Evolutionary conservation across 2,113 vertebrate species (phyloP), one percentile per base, ranked within the genome.

Genomic region (Phylloscopus trochilus): DNA sequence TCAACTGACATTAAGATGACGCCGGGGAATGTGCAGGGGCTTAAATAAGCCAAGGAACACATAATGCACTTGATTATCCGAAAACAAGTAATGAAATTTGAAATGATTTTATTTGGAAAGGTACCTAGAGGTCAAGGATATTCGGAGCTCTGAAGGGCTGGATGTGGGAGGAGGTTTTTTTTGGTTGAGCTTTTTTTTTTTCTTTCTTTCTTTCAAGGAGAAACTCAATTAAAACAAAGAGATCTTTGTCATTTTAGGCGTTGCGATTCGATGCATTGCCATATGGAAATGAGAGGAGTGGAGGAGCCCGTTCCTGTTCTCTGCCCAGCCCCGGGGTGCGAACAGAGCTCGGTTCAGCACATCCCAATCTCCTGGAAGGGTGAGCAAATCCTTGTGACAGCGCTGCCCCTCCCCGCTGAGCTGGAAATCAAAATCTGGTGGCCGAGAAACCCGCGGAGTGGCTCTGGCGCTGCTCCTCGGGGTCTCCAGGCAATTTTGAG

Each of bases 1-100:
- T 79, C 90, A 93, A 22, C 51, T 55, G 82, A 49, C 63, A 87
- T 72, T 43, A 93, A 92, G 92, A 94, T 59, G n/a, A 68, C 79
- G 86, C 72, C 2, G 4, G 73, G 56, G 13, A 75, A 75, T 72
- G 60, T 37, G 44, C 79, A 53, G 41, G 53, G 82, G 16, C 60
- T 92, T 84, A 78, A 92, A 62, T 31, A 46, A 87, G 62, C 80
- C 52, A 39, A 18, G 9, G 76, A 64, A 66, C 33, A 62, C 49
- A 69, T 23, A 78, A 89, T 62, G 58, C 69, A 83, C 60, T 37
- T 39, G 66, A 82, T 87, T 39, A 87, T 51, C 80, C 66, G 86
- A 90, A 96, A 95, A 82, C 77, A 81, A 75, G 75, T 35, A 35
- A 78, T 64, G 69, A 76, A 53, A 87, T 79, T 39, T 28, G 58